Conservation (phyloP, 1,140 invertebrate species). For the Asbolus verrucosus region DNA sequence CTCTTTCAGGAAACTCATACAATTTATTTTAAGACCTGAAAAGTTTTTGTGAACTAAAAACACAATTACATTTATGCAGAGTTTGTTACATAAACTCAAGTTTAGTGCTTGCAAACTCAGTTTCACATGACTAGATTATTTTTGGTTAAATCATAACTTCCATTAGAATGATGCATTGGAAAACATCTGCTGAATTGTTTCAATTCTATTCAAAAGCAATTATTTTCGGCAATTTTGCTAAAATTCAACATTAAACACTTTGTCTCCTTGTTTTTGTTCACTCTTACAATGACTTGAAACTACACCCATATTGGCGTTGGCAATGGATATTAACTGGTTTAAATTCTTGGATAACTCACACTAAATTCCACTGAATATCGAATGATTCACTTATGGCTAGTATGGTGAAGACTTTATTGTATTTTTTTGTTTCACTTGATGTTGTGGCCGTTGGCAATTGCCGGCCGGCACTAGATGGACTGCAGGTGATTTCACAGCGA, state of each 20-base stretch:
- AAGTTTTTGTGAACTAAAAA: neutral
- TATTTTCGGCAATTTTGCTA: neutral
- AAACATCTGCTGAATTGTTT: constrained; percentile 4
- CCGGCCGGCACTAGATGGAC: constrained; percentile 38
- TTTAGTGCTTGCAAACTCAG: neutral
- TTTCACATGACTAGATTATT: no score
- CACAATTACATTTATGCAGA: neutral
- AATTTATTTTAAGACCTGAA: no score
- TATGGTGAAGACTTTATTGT: constrained; percentile 25
- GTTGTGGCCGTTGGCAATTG: constrained; percentile 32
- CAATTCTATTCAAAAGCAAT: neutral
- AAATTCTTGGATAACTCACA: constrained; percentile 34
- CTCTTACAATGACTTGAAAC: neutral
- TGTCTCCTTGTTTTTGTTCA: neutral
- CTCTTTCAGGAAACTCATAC: neutral
- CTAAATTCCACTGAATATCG: constrained; percentile 36
- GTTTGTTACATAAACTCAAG: constrained; percentile 6
- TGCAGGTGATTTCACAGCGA: constrained; percentile 44
- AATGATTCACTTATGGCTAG: constrained; percentile 37
- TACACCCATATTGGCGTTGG: constrained; percentile 3
- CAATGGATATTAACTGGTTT: constrained; percentile 11
- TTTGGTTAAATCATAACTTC: no score
- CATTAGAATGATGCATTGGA: neutral
- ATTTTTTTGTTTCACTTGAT: constrained; percentile 23
- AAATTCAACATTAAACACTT: neutral